phyloP scores from a whole-genome alignment of 2,113 vertebrate species.

The Carassius auratus region DNA sequence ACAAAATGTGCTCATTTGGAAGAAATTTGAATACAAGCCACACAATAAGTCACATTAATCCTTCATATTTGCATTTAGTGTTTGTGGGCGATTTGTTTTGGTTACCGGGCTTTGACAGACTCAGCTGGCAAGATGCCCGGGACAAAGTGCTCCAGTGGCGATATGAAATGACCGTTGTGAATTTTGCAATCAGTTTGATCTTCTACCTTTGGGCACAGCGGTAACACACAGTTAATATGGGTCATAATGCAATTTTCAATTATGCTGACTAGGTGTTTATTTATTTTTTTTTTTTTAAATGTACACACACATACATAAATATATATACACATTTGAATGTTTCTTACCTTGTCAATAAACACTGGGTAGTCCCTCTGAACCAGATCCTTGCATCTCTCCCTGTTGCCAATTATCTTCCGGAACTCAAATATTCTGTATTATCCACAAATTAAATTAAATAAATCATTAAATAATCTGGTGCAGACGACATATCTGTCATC shows the following conservation, averaged over 20 bases:
- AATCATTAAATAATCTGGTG: background rate
- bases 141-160: constrained; percentile 90
- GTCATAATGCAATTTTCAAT: background rate
- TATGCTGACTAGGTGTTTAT: background rate
- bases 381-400: constrained; percentile 88
- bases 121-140: constrained; percentile 90
- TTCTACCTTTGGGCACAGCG: constrained; percentile 77
- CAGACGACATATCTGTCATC: background rate
- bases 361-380: constrained; percentile 93
- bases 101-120: constrained; percentile 89
- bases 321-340: too few relatives aligned
- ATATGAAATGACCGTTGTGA: constrained; percentile 91
- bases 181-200: constrained; percentile 90
- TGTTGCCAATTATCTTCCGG: constrained; percentile 91
- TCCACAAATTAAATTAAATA: background rate
- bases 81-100: background rate
- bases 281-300: too few relatives aligned
- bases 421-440: constrained; percentile 92
- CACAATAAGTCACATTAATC: background rate
- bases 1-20: background rate
- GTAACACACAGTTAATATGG: background rate
- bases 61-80: background rate
- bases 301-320: too few relatives aligned
- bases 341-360: constrained; percentile 86
- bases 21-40: constrained; percentile 3